phyloP scores from a whole-genome alignment of 2,797 vertebrate species.

The Sylvilagus floridanus region DNA sequence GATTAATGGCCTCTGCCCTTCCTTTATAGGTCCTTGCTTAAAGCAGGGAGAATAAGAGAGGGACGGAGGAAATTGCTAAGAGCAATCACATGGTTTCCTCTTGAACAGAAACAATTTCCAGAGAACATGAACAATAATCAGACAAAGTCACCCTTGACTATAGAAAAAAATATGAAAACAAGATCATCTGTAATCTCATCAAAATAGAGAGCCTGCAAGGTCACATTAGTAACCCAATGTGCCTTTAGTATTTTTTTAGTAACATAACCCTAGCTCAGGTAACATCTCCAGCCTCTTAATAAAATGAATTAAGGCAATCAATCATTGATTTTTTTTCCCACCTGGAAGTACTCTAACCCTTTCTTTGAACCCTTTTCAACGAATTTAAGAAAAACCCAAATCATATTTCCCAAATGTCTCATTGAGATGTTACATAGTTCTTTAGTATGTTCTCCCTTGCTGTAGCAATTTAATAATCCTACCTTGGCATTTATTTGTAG shows the following conservation, averaged over 20 bases:
- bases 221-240: not conserved
- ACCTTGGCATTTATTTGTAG: not conserved
- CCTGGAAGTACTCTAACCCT: not conserved
- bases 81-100: not conserved
- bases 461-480: not conserved
- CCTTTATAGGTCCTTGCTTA: not conserved
- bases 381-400: not conserved
- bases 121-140: not conserved
- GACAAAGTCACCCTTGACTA: not conserved
- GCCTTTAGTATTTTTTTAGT: not conserved
- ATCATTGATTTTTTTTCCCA: not conserved
- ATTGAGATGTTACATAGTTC: not conserved
- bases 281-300: not conserved
- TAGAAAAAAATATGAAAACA: not conserved
- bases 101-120: not conserved
- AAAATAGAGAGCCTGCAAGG: not conserved
- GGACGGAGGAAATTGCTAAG: no score
- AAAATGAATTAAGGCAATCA: not conserved
- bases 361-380: not conserved
- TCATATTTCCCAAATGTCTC: not conserved
- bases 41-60: not conserved
- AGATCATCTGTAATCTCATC: not conserved
- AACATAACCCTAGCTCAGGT: not conserved
- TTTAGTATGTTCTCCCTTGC: not conserved
- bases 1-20: not conserved